phyloP scores from a whole-genome alignment of 2,888 invertebrate species.

The Volucella zonaria region DNA sequence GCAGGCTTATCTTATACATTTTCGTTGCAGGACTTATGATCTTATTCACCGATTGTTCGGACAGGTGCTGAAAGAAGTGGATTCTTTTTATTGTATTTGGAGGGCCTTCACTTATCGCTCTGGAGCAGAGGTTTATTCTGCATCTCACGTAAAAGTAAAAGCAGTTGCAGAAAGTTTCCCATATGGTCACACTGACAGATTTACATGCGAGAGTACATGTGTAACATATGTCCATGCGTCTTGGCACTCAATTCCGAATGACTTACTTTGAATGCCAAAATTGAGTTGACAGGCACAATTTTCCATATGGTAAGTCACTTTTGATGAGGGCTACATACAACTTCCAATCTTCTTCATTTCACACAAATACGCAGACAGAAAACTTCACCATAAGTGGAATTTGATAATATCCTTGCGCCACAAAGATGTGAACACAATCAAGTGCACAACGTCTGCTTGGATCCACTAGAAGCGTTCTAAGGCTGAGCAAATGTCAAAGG shows the following conservation, averaged over 20 bases:
- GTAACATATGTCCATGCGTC: slow-evolving; percentile 1
- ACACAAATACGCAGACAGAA: too few species aligned
- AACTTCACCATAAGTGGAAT: background rate
- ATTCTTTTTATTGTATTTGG: too few species aligned
- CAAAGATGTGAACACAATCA: background rate
- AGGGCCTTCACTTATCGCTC: too few species aligned
- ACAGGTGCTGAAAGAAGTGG: too few species aligned
- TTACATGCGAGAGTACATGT: background rate
- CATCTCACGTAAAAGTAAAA: too few species aligned
- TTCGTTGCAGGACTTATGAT: too few species aligned
- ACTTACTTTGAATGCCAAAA: slow-evolving; percentile 32
- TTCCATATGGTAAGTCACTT: slow-evolving; percentile 21
- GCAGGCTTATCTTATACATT: too few species aligned
- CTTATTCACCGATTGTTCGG: too few species aligned
- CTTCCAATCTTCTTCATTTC: background rate
- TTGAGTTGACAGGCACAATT: slow-evolving; percentile 10
- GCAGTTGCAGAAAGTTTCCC: too few species aligned
- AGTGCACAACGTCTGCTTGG: slow-evolving; percentile 3
- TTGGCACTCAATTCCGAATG: slow-evolving; percentile 38
- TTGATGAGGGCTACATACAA: slow-evolving; percentile 5
- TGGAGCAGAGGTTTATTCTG: too few species aligned
- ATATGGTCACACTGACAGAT: too few species aligned
- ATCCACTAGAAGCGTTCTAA: background rate
- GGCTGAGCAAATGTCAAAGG: slow-evolving; percentile 27
- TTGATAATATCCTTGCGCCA: slow-evolving; percentile 20